phyloP scores from a whole-genome alignment of 2,113 vertebrate genomes.

The Emydura subglobosa region DNA sequence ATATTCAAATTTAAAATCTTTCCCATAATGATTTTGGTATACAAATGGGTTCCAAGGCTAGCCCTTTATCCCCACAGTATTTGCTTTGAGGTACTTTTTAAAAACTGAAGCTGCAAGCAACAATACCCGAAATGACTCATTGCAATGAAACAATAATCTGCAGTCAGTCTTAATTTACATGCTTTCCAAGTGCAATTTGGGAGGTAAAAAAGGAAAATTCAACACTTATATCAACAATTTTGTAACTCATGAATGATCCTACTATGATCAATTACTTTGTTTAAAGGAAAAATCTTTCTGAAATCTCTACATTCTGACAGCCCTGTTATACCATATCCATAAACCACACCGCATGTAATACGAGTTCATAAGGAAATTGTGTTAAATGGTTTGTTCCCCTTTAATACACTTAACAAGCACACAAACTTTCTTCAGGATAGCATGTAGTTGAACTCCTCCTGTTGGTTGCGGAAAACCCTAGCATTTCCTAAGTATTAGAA shows the following conservation, averaged over 20 bases:
- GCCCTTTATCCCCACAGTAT: slow-evolving; percentile 65
- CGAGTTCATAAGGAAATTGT: slow-evolving; percentile 55
- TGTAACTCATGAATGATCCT: slow-evolving; percentile 47
- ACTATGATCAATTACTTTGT: slow-evolving; percentile 31
- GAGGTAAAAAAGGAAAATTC: slow-evolving; percentile 26
- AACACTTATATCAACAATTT: slow-evolving; percentile 49
- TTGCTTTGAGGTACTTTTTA: slow-evolving; percentile 69
- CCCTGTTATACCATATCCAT: slow-evolving; percentile 28
- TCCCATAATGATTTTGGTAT: slow-evolving; percentile 37
- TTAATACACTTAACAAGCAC: slow-evolving; percentile 72
- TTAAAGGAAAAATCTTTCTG: background rate
- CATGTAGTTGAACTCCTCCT: slow-evolving; percentile 56
- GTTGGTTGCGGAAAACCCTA: slow-evolving; percentile 27
- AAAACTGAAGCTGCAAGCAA: slow-evolving; percentile 59
- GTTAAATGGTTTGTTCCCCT: slow-evolving; percentile 76
- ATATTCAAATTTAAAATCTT: slow-evolving; percentile 72
- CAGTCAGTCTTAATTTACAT: slow-evolving; percentile 31
- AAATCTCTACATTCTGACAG: slow-evolving; percentile 35
- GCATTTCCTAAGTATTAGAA: slow-evolving; percentile 43
- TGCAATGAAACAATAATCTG: slow-evolving; percentile 48
- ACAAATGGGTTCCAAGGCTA: slow-evolving; percentile 58
- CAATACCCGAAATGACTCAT: slow-evolving; percentile 48
- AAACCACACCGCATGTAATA: slow-evolving; percentile 52
- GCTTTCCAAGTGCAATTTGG: slow-evolving; percentile 52
- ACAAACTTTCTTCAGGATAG: slow-evolving; percentile 67